Evolutionary conservation across 2,888 invertebrate genomes (phyloP), one percentile per base, ranked within the genome.

Genomic region (Chorisops tibialis): DNA sequence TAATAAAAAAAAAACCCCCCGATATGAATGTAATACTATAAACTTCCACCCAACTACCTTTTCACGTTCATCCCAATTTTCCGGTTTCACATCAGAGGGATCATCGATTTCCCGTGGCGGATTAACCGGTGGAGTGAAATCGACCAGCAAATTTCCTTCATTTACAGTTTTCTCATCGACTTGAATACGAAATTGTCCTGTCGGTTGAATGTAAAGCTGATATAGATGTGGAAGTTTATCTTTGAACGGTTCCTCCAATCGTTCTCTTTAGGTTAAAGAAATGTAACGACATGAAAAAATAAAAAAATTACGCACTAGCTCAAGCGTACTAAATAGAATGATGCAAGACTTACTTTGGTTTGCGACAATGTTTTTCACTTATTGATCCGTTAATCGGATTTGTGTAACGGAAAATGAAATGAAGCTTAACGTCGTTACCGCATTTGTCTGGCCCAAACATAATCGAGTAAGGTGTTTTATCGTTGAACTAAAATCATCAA

Each of bases 401-500:
- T 77, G 85, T 87, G 77, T 97, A 96, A 56, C 93, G 86, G 81
- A 99, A 95, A 77, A 99, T 99, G 76, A 87, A 87, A 75, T 88
- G 88, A 75, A 95, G 86, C 81, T 97, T 97, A 74, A 92, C 88
- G 77, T 95, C 94, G 73, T 91, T 91, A 66, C 98, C 98, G 79
- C 99, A 99, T 79, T 97, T 99, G 82, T 99, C 99, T 7, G 98
- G 98, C 0, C 99, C 99, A 80, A 99, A 99, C 99, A 99, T 99
- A 72, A 99, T 94, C 2, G 96, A 93, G 81, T 98, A 99, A 0
- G 96, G 90, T 0, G 97, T 96, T 80, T 95, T 96, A 80, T 99
- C 98, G 76, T 91, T 85, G 80, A 98, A 96, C 72, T 78, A 38
- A 54, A 24, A 45, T 45, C 30, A 30, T 56, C 45, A 21, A n/a